These are phyloP conservation scores for Regulus satrapa DNA, from an alignment of 2,113 vertebrate genomes.

Conservation along the genomic window DNA sequence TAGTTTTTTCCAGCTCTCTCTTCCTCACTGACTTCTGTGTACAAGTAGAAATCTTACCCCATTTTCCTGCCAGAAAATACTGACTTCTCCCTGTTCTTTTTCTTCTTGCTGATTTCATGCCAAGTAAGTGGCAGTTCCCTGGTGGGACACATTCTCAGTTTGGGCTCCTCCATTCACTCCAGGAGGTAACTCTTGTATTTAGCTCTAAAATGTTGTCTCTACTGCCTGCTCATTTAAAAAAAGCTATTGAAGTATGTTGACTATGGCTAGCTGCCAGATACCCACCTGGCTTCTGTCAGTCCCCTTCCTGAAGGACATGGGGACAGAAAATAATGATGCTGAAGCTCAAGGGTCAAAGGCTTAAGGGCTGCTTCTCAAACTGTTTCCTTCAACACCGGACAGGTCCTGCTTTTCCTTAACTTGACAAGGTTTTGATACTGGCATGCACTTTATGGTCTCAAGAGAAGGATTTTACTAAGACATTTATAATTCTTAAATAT, in stretches of 20 bases:
- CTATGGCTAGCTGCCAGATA: background rate
- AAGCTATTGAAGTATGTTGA: background rate
- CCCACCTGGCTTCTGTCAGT: background rate
- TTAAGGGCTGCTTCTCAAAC: background rate
- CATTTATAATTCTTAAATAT: background rate
- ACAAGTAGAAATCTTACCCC: background rate
- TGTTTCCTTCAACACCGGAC: fast-evolving
- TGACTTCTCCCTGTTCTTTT: background rate
- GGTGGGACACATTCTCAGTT: background rate
- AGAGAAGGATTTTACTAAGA: background rate
- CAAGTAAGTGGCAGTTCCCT: background rate
- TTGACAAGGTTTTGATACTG: background rate
- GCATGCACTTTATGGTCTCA: background rate
- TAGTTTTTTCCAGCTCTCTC: background rate
- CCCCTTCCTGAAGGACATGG: background rate
- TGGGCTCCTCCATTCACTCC: background rate
- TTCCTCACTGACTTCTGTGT: background rate
- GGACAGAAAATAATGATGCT: background rate
- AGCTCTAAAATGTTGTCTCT: background rate
- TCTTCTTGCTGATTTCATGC: background rate
- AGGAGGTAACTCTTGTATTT: background rate
- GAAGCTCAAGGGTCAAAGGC: fast-evolving
- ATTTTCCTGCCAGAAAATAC: background rate
- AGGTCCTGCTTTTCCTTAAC: background rate
- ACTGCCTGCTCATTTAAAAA: background rate